Evolutionary conservation across 2,888 invertebrate genomes (phyloP), one percentile per base, ranked within the genome.

Genomic region (Scrobipalpa costella): DNA sequence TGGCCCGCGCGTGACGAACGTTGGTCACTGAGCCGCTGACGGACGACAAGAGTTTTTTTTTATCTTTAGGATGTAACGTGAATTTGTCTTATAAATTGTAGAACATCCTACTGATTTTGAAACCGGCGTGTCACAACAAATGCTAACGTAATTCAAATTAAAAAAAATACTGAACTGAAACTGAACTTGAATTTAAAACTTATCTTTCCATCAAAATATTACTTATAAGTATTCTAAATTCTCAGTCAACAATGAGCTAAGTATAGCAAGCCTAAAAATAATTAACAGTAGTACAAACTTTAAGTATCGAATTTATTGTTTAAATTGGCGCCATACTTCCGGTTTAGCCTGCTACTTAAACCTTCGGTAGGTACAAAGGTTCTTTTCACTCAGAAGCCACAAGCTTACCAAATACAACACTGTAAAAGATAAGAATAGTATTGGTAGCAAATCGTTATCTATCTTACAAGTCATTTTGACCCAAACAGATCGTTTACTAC

Each of bases 1-100:
- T 65, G 63, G 62, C 66, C 69, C 68, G 69, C 71, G 72, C 70
- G 69, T 47, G 58, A 63, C 60, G 33, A 62, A 8, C 27, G n/a
- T 0, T 15, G 11, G 9, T 7, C 13, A 44, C 44, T 55, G 55
- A 34, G 9, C n/a, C 13, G 59, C 44, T 55, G 55, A 34, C 55
- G 34, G 55, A 55, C 34, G 55, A 27, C 33, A 55, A 55, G 34
- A 8, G 34, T n/a, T 34, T 33, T 13, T 27, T 55, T 55, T 55
- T n/a, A 33, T 17, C n/a, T 33, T 55, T 27, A 34, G 55, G 5
- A 27, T 19, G 50, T 17, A 50, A 17, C 17, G 50, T 50, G 19
- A 21, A 11, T n/a, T 44, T 7, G 50, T 50, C 17, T n/a, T 19
- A 52, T 33, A 52, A 33, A 52, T 33, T 52, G n/a, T 33, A 9